A percentile compares a stretch with the other conserved stretches of the same genome.
Evolutionary conservation across 2,113 vertebrate genomes (phyloP).

Genomic region (Oxyura jamaicensis): DNA sequence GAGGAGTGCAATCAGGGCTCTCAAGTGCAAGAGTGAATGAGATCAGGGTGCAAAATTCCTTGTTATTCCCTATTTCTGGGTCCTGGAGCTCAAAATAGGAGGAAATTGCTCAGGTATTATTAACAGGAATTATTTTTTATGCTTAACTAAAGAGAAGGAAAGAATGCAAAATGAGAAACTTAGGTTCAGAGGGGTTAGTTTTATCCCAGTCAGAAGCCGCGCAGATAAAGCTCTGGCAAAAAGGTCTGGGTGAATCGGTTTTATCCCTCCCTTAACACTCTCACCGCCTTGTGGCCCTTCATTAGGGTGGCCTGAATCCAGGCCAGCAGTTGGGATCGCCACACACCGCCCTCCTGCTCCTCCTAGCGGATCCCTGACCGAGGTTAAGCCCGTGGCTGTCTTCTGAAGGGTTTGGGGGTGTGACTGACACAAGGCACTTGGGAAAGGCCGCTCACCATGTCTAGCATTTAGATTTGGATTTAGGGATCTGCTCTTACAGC

Average conservation of each 20-base stretch:
- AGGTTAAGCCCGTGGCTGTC: background rate
- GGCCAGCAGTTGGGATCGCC: background rate
- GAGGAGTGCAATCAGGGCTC: background rate
- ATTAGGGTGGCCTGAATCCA: background rate
- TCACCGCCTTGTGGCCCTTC: background rate
- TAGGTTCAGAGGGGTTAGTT: background rate
- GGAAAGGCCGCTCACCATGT: background rate
- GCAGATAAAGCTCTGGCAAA: background rate
- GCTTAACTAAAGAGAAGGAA: background rate
- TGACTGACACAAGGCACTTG: background rate
- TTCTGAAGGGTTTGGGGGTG: background rate
- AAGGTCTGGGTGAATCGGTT: background rate
- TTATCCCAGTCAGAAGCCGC: background rate
- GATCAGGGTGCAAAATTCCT: background rate
- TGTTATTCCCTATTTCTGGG: background rate
- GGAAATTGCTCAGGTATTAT: background rate
- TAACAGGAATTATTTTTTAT: background rate
- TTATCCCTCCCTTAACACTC: background rate
- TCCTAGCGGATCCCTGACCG: background rate
- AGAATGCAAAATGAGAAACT: background rate
- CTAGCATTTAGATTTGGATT: background rate
- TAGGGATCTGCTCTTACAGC: background rate
- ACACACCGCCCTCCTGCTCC: conserved; percentile 26
- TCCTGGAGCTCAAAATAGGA: background rate
- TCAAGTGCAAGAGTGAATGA: background rate